Percentiles rank a stretch among this genome's conserved stretches.
These are phyloP conservation scores for Lerema accius DNA, from an alignment of 1,140 invertebrate genomes.

Conservation along the genomic window DNA sequence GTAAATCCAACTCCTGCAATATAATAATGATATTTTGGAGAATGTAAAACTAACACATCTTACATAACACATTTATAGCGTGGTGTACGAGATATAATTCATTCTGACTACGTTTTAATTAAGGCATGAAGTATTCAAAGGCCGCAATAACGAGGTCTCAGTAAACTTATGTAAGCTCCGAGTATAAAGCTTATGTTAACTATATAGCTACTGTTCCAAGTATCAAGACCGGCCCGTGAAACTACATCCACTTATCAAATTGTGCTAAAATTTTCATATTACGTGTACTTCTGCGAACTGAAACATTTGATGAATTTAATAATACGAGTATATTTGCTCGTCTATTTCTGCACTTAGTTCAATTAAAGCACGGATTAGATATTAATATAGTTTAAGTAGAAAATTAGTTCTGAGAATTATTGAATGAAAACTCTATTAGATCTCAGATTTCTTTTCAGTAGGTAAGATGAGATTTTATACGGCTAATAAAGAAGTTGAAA, in stretches of 20 bases:
- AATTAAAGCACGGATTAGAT: neutral
- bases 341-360: neutral
- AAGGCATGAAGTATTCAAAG: slow-evolving; percentile 47
- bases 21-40: no score
- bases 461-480: no score
- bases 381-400: neutral
- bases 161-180: slow-evolving; percentile 25
- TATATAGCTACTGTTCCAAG: slow-evolving; percentile 12
- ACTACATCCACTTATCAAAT: slow-evolving; percentile 6
- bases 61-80: neutral
- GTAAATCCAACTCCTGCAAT: no score
- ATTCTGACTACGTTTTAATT: slow-evolving; percentile 41
- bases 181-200: slow-evolving; percentile 1
- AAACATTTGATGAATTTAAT: neutral
- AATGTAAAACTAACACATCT: no score
- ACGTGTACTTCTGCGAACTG: neutral
- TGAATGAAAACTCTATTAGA: no score
- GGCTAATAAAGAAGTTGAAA: no score
- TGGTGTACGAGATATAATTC: slow-evolving; percentile 16
- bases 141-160: slow-evolving; percentile 36
- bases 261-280: slow-evolving; percentile 17
- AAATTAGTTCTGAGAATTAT: no score
- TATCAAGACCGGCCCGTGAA: neutral
- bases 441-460: no score
- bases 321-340: neutral